Conservation (phyloP, 2,888 invertebrate genomes). For the Idaea straminata region DNA sequence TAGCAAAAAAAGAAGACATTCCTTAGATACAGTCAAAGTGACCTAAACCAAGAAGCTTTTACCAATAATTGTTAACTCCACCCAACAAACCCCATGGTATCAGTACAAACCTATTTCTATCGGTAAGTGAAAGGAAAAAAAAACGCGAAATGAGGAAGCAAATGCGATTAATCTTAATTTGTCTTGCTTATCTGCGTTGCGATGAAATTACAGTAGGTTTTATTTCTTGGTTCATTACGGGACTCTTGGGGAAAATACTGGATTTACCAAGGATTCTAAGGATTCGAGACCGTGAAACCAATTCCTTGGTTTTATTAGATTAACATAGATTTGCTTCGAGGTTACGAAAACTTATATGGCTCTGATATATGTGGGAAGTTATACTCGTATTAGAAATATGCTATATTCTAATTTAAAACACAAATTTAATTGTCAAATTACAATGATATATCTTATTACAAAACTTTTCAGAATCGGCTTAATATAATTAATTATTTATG, state of each 20-base stretch:
- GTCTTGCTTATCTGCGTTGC: conserved; percentile 30
- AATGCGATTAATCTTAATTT: conserved; percentile 35
- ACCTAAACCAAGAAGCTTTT: no score
- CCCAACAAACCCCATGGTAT: neutral
- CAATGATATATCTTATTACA: no score
- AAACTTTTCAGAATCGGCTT: no score
- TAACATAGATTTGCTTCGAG: neutral
- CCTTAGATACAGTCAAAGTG: no score
- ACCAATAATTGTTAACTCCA: neutral
- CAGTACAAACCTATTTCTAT: neutral
- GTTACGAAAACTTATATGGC: neutral
- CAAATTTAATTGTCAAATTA: no score
- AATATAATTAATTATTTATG: no score
- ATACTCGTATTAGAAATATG: no score
- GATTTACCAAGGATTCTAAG: conserved; percentile 8
- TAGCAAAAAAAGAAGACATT: no score
- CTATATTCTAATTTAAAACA: no score
- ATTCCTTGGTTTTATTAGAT: neutral
- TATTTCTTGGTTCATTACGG: conserved; percentile 20
- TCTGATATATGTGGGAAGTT: no score
- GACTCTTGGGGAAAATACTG: conserved; percentile 11
- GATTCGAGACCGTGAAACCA: neutral
- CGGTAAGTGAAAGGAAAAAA: conserved; percentile 7
- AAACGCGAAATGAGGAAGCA: conserved; percentile 25
- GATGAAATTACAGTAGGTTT: conserved; percentile 27